Conservation (phyloP, 2,113 vertebrate genomes). For the Furnarius figulus region DNA sequence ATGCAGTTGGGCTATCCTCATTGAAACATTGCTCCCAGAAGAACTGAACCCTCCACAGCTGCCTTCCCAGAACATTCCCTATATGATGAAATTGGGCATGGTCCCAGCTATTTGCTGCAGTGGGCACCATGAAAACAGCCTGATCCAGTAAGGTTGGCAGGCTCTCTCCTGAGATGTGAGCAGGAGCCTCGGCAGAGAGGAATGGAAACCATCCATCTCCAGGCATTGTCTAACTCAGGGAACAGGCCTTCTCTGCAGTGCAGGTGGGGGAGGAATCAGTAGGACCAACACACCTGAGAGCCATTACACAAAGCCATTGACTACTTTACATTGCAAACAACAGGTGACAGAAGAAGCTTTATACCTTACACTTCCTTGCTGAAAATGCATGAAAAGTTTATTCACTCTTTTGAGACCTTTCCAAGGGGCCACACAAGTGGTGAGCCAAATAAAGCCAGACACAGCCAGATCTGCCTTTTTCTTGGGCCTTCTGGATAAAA, state of each 20-base stretch:
- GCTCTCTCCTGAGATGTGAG: not conserved
- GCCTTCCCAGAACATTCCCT: not conserved
- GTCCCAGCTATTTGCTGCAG: not conserved
- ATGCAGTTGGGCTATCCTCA: not conserved
- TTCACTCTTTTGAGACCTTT: slow-evolving; percentile 1
- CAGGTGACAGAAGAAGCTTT: slow-evolving; percentile 16
- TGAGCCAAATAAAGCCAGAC: not conserved
- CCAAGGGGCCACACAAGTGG: slow-evolving; percentile 52
- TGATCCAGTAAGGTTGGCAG: rapidly evolving
- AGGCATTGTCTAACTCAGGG: not conserved
- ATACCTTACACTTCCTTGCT: not conserved
- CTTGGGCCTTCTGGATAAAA: slow-evolving; percentile 21
- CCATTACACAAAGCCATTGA: slow-evolving; percentile 3
- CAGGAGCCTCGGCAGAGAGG: not conserved
- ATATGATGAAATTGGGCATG: not conserved
- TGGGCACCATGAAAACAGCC: not conserved
- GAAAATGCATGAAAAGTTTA: not conserved
- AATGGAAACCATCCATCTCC: not conserved
- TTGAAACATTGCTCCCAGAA: not conserved
- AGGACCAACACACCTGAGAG: not conserved
- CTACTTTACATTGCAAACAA: not conserved
- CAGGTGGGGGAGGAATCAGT: not conserved
- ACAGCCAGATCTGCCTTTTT: slow-evolving; percentile 20
- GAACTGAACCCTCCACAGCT: not conserved
- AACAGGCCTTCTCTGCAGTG: not conserved